Evolutionary conservation across 2,888 invertebrate genomes (phyloP).

Genomic region (Epinotia nisella): DNA sequence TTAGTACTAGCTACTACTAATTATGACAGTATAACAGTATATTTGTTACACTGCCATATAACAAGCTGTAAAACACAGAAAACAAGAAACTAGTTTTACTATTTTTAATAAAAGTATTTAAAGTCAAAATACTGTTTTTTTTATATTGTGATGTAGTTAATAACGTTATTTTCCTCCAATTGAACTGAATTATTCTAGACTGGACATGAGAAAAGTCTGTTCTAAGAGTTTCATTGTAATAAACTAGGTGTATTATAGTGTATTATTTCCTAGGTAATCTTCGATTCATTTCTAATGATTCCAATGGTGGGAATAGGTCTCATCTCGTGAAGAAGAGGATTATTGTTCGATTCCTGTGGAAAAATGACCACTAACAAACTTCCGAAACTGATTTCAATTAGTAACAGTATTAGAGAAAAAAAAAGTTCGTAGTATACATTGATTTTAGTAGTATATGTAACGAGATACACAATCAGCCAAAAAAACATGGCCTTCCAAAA

Average conservation of each 20-base stretch:
- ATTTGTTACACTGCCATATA: too few relatives aligned
- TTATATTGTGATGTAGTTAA: neutral
- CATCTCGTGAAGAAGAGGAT: neutral
- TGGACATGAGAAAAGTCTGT: neutral
- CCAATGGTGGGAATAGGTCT: neutral
- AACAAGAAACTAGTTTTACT: too few relatives aligned
- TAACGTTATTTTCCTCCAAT: conserved; percentile 4
- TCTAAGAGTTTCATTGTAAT: conserved; percentile 1
- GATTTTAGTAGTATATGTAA: too few relatives aligned
- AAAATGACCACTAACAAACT: neutral
- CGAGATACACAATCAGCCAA: too few relatives aligned
- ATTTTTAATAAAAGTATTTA: too few relatives aligned
- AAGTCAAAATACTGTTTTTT: neutral
- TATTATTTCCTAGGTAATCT: conserved; percentile 8
- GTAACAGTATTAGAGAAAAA: too few relatives aligned
- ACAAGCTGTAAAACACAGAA: too few relatives aligned
- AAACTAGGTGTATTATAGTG: neutral
- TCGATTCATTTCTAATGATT: neutral
- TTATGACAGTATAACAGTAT: too few relatives aligned
- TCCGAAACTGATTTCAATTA: too few relatives aligned
- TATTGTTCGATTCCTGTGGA: neutral
- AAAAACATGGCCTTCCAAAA: too few relatives aligned
- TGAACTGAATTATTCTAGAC: neutral
- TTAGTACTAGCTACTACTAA: too few relatives aligned
- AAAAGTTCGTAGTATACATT: too few relatives aligned